These are phyloP conservation scores for Penaeus monodon DNA, from an alignment of 2,888 invertebrate genomes.

Conservation along the genomic window DNA sequence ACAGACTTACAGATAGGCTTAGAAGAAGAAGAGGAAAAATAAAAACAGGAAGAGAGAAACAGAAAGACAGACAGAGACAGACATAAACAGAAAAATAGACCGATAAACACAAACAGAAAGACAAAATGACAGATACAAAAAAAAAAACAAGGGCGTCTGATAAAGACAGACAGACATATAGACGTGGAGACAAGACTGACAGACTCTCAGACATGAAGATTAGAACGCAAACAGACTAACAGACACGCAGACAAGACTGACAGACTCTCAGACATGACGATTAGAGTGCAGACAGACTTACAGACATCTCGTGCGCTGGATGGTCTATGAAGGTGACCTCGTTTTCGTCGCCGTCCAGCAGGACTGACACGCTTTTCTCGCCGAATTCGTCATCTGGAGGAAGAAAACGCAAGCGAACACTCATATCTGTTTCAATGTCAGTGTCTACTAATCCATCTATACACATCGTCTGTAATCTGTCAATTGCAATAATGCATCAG, in stretches of 20 bases:
- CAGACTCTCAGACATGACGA: too few relatives aligned
- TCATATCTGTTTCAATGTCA: too few relatives aligned
- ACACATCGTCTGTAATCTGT: too few relatives aligned
- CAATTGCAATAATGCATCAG: too few relatives aligned
- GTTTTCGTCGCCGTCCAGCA: slow-evolving; percentile 88
- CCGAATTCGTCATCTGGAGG: slow-evolving; percentile 88
- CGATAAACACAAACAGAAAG: background rate
- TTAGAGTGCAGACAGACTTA: slow-evolving; percentile 73
- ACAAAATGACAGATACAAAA: background rate
- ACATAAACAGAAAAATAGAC: background rate
- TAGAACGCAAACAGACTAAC: too few relatives aligned
- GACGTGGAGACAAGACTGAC: background rate
- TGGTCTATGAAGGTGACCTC: slow-evolving; percentile 90
- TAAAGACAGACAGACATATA: background rate
- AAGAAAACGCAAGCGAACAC: slow-evolving; percentile 64
- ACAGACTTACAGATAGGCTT: too few relatives aligned
- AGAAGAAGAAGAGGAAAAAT: too few relatives aligned
- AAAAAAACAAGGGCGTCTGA: background rate
- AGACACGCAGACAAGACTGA: too few relatives aligned
- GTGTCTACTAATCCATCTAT: too few relatives aligned
- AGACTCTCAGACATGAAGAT: too few relatives aligned
- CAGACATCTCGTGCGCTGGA: slow-evolving; percentile 85
- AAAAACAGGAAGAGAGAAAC: background rate
- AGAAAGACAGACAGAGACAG: background rate
- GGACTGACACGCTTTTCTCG: slow-evolving; percentile 87